phyloP scores from a whole-genome alignment of 2,113 vertebrate genomes.

The Entelurus aequoreus region DNA sequence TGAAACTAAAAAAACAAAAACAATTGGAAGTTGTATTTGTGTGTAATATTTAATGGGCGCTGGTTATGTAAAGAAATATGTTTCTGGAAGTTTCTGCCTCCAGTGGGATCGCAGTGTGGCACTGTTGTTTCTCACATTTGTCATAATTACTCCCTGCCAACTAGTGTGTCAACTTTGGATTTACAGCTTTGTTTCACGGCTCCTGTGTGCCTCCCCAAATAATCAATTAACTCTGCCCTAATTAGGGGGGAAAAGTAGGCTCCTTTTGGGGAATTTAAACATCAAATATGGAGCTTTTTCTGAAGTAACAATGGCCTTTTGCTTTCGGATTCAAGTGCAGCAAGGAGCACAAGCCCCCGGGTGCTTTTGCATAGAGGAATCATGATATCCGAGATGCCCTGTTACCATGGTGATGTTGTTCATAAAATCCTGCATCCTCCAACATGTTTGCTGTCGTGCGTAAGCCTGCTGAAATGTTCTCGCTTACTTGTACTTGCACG shows the following conservation, averaged over 20 bases:
- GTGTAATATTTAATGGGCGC: too few relatives aligned
- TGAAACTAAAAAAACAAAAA: too few relatives aligned
- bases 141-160: background rate
- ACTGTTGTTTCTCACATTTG: background rate
- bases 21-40: too few relatives aligned
- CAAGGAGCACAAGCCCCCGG: slow-evolving; percentile 49
- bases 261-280: background rate
- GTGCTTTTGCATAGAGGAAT: slow-evolving; percentile 16
- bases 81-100: too few relatives aligned
- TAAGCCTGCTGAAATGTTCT: background rate
- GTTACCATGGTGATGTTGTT: slow-evolving; percentile 42
- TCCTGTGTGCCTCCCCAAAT: background rate
- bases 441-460: background rate
- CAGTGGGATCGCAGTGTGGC: too few relatives aligned
- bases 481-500: background rate
- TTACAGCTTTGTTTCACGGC: background rate
- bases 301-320: slow-evolving; percentile 45
- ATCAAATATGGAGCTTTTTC: background rate
- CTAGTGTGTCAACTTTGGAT: background rate
- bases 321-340: slow-evolving; percentile 44
- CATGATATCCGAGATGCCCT: slow-evolving; percentile 27
- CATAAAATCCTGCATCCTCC: slow-evolving; percentile 17
- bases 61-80: too few relatives aligned
- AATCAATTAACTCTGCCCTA: background rate
- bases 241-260: background rate